Conservation (phyloP, 2,113 vertebrate species). For the Fregetta grallaria region DNA sequence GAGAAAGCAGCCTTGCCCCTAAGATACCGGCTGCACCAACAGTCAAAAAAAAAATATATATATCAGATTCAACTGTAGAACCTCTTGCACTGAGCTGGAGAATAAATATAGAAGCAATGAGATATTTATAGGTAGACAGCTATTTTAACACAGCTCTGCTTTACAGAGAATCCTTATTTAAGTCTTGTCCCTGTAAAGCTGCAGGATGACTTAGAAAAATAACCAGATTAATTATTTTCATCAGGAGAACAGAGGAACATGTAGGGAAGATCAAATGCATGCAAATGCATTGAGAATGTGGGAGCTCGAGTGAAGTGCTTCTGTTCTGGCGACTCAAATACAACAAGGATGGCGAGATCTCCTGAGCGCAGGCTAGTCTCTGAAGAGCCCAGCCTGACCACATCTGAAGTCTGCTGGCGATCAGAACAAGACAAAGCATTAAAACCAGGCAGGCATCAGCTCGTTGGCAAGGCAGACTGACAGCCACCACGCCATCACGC, state of each 20-base stretch:
- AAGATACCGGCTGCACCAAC: not conserved
- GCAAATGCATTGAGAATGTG: not conserved
- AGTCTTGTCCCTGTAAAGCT: constrained; percentile 44
- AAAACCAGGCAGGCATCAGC: not conserved
- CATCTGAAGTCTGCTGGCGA: not conserved
- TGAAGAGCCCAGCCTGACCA: not conserved
- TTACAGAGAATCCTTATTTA: constrained; percentile 57
- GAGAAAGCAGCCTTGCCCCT: not conserved
- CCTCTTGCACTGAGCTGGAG: not conserved
- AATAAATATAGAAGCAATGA: constrained; percentile 42
- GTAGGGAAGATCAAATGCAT: constrained; percentile 28
- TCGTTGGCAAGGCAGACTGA: not conserved
- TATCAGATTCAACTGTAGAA: not conserved
- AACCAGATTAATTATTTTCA: constrained; percentile 64
- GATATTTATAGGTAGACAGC: constrained; percentile 54
- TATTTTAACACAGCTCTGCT: constrained; percentile 41
- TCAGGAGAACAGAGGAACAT: not conserved
- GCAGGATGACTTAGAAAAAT: constrained; percentile 41
- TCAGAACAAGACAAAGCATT: not conserved
- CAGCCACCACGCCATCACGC: rapidly evolving
- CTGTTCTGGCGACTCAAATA: not conserved
- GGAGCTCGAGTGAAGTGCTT: not conserved
- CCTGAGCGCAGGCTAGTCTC: not conserved
- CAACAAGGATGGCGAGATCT: rapidly evolving
- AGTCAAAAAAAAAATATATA: not conserved